Conservation (phyloP, 2,797 vertebrate genomes). For the Betta splendens region DNA sequence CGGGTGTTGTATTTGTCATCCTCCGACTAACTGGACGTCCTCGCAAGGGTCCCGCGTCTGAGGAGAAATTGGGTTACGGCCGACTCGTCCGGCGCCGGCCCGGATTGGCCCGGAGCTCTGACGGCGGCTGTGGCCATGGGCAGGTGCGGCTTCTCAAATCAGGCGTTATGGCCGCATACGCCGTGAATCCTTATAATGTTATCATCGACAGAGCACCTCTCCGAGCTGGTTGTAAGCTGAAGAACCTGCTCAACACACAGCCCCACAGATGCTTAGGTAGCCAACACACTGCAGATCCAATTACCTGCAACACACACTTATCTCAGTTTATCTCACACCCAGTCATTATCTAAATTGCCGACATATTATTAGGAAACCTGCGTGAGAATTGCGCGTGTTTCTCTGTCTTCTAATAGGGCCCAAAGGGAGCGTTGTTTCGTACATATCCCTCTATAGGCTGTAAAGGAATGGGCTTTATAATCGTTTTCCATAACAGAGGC, state of each 20-base stretch:
- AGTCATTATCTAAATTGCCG: slow-evolving; percentile 98
- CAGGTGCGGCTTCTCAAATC: slow-evolving; percentile 47
- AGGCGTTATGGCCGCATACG: slow-evolving; percentile 31
- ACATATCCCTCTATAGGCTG: slow-evolving; percentile 92
- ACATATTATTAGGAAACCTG: slow-evolving; percentile 91
- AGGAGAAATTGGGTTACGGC: slow-evolving; percentile 57
- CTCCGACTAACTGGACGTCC: slow-evolving; percentile 72
- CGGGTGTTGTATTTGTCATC: slow-evolving; percentile 76
- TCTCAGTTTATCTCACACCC: slow-evolving; percentile 96
- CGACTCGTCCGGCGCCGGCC: slow-evolving; percentile 36
- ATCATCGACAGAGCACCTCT: slow-evolving; percentile 62
- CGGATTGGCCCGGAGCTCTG: slow-evolving; percentile 42
- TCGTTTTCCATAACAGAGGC: slow-evolving; percentile 84
- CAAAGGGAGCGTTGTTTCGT: slow-evolving; percentile 92
- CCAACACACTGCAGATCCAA: slow-evolving; percentile 87
- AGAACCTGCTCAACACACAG: slow-evolving; percentile 43
- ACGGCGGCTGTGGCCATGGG: slow-evolving; percentile 25
- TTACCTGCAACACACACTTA: slow-evolving; percentile 97
- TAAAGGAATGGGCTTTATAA: slow-evolving; percentile 83
- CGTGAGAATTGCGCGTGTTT: slow-evolving; percentile 79
- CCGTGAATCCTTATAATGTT: slow-evolving; percentile 41
- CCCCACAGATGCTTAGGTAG: slow-evolving; percentile 72
- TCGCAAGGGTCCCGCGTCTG: slow-evolving; percentile 38
- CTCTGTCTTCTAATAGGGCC: slow-evolving; percentile 90
- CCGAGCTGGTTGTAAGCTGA: slow-evolving; percentile 38